A percentile compares a stretch with the other conserved stretches of the same genome.
Conservation (phyloP, 1,140 invertebrate genomes). For the Mylabris phalerata region DNA sequence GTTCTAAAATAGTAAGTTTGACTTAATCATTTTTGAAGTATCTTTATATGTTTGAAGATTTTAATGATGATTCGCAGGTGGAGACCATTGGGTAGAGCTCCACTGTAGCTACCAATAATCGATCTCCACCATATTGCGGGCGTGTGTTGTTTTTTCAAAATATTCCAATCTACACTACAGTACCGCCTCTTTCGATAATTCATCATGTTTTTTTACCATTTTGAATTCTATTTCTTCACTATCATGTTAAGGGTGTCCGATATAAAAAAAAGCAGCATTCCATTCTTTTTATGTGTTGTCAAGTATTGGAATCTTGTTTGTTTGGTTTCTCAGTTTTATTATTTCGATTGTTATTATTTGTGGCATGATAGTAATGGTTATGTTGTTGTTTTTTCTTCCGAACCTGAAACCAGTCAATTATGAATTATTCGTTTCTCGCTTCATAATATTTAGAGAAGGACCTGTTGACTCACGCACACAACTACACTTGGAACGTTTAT, state of each 20-base stretch:
- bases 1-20: no score
- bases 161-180: not conserved
- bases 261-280: conserved; percentile 8
- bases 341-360: no score
- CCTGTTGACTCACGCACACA: not conserved
- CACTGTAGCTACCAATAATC: not conserved
- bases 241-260: no score
- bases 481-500: no score
- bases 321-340: no score
- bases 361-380: not conserved
- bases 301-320: no score
- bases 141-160: conserved; percentile 17
- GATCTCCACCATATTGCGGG: conserved; percentile 18
- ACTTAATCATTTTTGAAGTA: no score
- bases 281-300: not conserved
- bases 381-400: conserved; percentile 10
- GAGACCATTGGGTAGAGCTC: no score
- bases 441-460: conserved; percentile 14
- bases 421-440: conserved; percentile 6
- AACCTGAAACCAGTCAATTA: conserved; percentile 8
- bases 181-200: conserved; percentile 16
- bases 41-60: no score
- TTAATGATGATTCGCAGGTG: no score
- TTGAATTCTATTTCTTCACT: no score
- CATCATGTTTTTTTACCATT: conserved; percentile 10